Conservation (phyloP, 2,888 invertebrate species). For the Fragum whitleyi region DNA sequence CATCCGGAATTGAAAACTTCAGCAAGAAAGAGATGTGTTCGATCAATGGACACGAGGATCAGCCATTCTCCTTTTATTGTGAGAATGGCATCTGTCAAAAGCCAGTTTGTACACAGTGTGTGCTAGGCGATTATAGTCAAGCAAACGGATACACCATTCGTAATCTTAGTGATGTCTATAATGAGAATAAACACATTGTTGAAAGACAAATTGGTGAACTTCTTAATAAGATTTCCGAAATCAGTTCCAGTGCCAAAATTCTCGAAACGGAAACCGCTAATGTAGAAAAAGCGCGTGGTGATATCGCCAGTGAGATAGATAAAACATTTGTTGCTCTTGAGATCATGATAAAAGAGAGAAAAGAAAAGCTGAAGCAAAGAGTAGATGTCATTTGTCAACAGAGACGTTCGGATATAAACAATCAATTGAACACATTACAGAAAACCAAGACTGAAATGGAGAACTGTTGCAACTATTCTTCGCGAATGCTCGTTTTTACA, state of each 20-base stretch:
- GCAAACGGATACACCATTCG: conserved; percentile 64
- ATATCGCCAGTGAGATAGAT: conserved; percentile 64
- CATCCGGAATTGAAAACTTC: conserved; percentile 64
- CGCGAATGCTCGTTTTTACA: conserved; percentile 68
- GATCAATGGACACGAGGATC: conserved; percentile 68
- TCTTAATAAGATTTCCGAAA: conserved; percentile 61
- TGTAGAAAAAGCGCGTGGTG: conserved; percentile 55
- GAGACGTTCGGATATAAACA: conserved; percentile 52
- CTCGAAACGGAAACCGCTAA: conserved; percentile 52
- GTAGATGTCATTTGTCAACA: conserved; percentile 65
- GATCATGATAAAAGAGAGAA: conserved; percentile 54
- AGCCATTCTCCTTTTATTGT: conserved; percentile 70
- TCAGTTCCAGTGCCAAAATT: conserved; percentile 63
- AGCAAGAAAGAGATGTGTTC: conserved; percentile 69
- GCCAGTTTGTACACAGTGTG: conserved; percentile 71
- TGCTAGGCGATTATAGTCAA: conserved; percentile 68
- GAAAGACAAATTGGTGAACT: conserved; percentile 67
- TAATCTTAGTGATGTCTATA: conserved; percentile 67
- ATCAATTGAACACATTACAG: conserved; percentile 52
- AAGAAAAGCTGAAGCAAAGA: conserved; percentile 64
- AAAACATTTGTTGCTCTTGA: conserved; percentile 62
- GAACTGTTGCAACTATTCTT: conserved; percentile 67
- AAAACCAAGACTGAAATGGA: conserved; percentile 61
- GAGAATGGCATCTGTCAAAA: conserved; percentile 64
- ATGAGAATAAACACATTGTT: conserved; percentile 66